A percentile compares a stretch with the other conserved stretches of the same genome.
Evolutionary conservation across 2,113 vertebrate species (phyloP).

Genomic region (Odocoileus hemionus): DNA sequence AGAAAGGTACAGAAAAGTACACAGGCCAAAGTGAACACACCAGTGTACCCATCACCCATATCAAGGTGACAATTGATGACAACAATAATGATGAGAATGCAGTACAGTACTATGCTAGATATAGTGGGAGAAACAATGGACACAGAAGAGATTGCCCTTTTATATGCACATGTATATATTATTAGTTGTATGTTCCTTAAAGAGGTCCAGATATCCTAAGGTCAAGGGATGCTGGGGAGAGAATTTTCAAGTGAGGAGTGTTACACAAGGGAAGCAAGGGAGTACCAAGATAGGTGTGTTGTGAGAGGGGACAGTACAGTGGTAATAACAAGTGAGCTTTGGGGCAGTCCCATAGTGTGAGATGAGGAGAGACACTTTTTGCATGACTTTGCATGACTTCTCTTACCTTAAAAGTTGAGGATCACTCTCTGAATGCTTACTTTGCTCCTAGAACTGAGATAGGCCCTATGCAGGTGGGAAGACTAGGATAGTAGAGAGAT

Average conservation of each 20-base stretch:
- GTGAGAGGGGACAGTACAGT: neutral
- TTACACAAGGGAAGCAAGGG: neutral
- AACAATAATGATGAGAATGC: neutral
- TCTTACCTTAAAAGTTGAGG: neutral
- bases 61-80: neutral
- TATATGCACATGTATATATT: no score
- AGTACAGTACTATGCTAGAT: neutral
- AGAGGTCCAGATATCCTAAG: neutral
- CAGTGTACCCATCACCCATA: neutral
- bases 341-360: neutral
- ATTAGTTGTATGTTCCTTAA: neutral
- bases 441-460: neutral
- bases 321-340: neutral
- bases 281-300: neutral
- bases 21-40: neutral
- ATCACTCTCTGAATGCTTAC: neutral
- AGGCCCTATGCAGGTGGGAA: neutral
- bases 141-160: neutral
- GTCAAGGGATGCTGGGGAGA: neutral
- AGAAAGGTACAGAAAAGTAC: neutral
- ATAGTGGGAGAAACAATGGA: neutral
- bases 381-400: neutral
- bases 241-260: neutral
- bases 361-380: neutral
- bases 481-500: neutral